Base-by-base conservation (phyloP, 2,797 vertebrate genomes). In the Pseudocheirus occidentalis region DNA sequence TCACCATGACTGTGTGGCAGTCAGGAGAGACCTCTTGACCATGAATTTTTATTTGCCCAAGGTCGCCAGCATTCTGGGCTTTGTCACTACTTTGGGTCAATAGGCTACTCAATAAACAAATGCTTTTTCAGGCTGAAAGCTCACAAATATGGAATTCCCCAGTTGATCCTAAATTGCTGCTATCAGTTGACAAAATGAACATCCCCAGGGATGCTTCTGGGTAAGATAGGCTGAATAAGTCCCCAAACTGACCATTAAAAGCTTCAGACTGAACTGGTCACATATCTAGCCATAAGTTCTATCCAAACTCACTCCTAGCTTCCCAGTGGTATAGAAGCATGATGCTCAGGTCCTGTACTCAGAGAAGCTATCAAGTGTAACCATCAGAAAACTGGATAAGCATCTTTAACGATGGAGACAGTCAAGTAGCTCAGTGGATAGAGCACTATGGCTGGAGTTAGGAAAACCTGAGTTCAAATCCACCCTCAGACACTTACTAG, bases 11-110 rank as follows among this genome's bases (percentile, higher is more conserved):
- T 96, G 97, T 98, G 98, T 98, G 98, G 98, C 97, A 94, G 98
- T 97, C 98, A 91, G 97, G 97, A 98, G 97, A 98, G 96, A 98
- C 96, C 97, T 98, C 98, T 97, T 93, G 90, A 98, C 98, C 98
- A 98, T 98, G 98, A 98, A 97, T 98, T 98, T 98, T 96, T 94
- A 98, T 98, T 98, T 98, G 98, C 98, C 97, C 27, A 28, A 55
- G 24, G 95, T 55, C 98, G 95, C 91, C 98, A 98, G 95, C 50
- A 7, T 94, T 97, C 97, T 97, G 98, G 97, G 97, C 98, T 96
- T 96, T 96, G 57, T 0, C 90, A 96, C 93, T 96, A 97, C 96
- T 96, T 97, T 95, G 96, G 98, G 97, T 97, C 98, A 98, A 98
- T 97, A 97, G 97, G 97, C 97, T 98, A 94, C 95, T 96, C 98